phyloP scores from a whole-genome alignment of 2,113 vertebrate species.

The Gyps fulvus region DNA sequence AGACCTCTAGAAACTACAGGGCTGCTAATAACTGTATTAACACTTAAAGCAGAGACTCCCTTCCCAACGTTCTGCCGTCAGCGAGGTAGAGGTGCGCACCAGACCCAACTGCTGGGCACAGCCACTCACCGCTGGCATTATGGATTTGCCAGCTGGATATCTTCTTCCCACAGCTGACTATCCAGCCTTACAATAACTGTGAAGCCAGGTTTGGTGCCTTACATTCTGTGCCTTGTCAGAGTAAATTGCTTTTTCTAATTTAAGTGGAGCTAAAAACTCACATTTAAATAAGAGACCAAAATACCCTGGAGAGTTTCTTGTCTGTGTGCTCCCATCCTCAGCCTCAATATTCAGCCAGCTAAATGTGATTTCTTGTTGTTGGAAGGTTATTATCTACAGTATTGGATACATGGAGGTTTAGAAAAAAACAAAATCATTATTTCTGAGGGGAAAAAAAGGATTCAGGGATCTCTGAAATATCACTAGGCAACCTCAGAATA shows the following conservation, averaged over 20 bases:
- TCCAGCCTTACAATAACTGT: neutral
- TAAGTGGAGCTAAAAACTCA: conserved; percentile 43
- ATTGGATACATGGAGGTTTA: neutral
- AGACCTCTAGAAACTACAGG: neutral
- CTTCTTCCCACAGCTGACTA: conserved; percentile 15
- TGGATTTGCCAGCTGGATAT: conserved; percentile 19
- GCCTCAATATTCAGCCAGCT: conserved; percentile 6
- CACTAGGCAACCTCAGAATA: neutral
- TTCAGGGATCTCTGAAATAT: neutral
- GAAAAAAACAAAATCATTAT: neutral
- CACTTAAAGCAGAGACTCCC: neutral
- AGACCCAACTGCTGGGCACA: neutral
- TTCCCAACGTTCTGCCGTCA: rapidly evolving
- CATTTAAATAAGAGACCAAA: conserved; percentile 24
- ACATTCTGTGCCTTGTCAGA: neutral
- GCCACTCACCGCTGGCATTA: neutral
- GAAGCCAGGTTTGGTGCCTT: neutral
- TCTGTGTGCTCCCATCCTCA: neutral
- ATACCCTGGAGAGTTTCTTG: conserved; percentile 20
- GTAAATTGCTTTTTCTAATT: conserved; percentile 51
- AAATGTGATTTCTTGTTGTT: neutral
- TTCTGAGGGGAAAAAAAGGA: neutral
- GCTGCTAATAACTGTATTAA: neutral
- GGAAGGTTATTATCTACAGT: neutral
- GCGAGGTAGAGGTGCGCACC: neutral